phyloP scores from a whole-genome alignment of 2,888 invertebrate species.

The Drosophila lacicola region DNA sequence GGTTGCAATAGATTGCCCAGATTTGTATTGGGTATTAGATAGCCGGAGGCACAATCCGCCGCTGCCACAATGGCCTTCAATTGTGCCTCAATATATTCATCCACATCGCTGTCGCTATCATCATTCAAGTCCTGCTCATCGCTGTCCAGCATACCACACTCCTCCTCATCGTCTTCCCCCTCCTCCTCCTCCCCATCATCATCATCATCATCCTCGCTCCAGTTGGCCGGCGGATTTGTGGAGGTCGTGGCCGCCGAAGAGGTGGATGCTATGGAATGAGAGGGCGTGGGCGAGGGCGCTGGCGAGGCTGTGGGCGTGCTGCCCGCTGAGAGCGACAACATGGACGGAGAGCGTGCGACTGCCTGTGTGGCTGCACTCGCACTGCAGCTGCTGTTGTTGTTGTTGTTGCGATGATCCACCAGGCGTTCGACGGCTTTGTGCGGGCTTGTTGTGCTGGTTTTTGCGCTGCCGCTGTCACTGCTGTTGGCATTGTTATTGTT shows the following conservation, averaged over 20 bases:
- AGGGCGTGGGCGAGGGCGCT: constrained; percentile 80
- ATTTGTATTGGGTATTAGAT: constrained; percentile 85
- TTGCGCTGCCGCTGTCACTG: constrained; percentile 21
- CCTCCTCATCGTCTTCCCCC: constrained; percentile 49
- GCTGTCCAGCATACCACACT: constrained; percentile 61
- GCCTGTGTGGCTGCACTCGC: constrained; percentile 25
- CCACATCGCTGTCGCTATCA: constrained; percentile 59
- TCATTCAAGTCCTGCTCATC: constrained; percentile 51
- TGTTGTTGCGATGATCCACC: constrained; percentile 72
- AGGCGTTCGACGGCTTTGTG: constrained; percentile 67
- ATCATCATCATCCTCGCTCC: constrained; percentile 74
- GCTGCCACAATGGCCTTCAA: constrained; percentile 80
- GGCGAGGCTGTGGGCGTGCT: constrained; percentile 82
- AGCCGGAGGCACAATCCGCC: constrained; percentile 84
- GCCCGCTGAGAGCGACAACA: constrained; percentile 72
- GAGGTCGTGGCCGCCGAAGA: constrained; percentile 78
- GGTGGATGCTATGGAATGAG: constrained; percentile 81
- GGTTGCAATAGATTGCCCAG: constrained; percentile 85
- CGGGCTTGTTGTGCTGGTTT: constrained; percentile 43
- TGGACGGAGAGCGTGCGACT: constrained; percentile 67
- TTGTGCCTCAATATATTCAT: constrained; percentile 56
- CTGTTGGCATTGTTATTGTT: constrained; percentile 23
- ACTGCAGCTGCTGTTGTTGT: constrained; percentile 43
- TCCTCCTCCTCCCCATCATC: constrained; percentile 52
- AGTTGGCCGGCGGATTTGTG: constrained; percentile 80